These are phyloP conservation scores for Cyclopterus lumpus DNA, from an alignment of 2,797 vertebrate species.

Conservation along the genomic window DNA sequence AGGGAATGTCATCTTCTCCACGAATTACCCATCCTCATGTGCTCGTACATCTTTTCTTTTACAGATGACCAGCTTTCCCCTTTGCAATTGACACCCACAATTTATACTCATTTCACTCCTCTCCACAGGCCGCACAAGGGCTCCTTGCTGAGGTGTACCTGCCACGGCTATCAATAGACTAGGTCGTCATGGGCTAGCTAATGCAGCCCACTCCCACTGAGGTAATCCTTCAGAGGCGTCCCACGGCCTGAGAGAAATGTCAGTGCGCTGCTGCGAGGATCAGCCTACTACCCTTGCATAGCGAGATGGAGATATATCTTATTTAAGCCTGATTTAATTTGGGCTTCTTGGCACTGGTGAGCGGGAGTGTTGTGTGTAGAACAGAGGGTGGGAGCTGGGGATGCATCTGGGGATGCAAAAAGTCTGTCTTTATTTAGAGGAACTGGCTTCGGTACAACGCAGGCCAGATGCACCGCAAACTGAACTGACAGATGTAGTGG, in stretches of 20 bases:
- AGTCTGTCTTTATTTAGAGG: slow-evolving; percentile 71
- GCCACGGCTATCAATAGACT: slow-evolving; percentile 77
- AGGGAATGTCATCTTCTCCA: slow-evolving; percentile 74
- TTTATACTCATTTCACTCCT: slow-evolving; percentile 86
- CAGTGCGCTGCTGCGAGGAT: slow-evolving; percentile 71
- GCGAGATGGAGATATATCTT: slow-evolving; percentile 76
- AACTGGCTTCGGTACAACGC: slow-evolving; percentile 66
- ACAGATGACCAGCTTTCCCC: slow-evolving; percentile 83
- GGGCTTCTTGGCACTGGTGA: slow-evolving; percentile 57
- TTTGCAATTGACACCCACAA: slow-evolving; percentile 85
- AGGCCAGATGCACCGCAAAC: slow-evolving; percentile 71
- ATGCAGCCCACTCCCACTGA: slow-evolving; percentile 73
- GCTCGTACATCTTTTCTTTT: slow-evolving; percentile 86
- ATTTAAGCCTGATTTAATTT: slow-evolving; percentile 82
- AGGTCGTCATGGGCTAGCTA: slow-evolving; percentile 74
- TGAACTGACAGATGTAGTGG: slow-evolving; percentile 75
- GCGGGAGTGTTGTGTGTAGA: slow-evolving; percentile 59
- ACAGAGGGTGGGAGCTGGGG: slow-evolving; percentile 65
- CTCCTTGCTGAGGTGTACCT: slow-evolving; percentile 80
- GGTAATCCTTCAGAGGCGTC: slow-evolving; percentile 79
- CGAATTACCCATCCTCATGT: slow-evolving; percentile 81
- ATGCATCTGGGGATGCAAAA: slow-evolving; percentile 59
- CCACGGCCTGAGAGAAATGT: slow-evolving; percentile 76
- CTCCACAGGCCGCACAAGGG: slow-evolving; percentile 61
- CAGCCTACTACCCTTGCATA: slow-evolving; percentile 70